A percentile compares a stretch with the other conserved stretches of the same genome.
Evolutionary conservation across 2,797 vertebrate species (phyloP).

Genomic region (Ceyx erithaca): DNA sequence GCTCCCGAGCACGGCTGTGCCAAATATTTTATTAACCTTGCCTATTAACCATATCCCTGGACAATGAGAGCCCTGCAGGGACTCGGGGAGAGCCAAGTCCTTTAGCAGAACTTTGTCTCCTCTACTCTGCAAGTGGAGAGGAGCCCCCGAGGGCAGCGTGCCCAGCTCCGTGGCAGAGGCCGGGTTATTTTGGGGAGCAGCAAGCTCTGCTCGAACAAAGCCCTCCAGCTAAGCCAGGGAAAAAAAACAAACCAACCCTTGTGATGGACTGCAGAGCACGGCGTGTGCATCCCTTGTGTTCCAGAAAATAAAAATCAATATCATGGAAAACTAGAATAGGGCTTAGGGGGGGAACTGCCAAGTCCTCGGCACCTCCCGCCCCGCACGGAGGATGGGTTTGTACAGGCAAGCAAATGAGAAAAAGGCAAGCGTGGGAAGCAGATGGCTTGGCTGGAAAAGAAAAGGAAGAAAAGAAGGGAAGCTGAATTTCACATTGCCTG

Average conservation of each 20-base stretch:
- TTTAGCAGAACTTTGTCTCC: background rate
- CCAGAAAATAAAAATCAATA: constrained; percentile 9
- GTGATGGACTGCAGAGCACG: background rate
- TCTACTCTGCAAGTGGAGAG: background rate
- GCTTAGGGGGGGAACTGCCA: constrained; percentile 9
- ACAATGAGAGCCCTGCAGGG: background rate
- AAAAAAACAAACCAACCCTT: background rate
- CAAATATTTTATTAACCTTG: constrained; percentile 41
- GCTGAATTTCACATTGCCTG: background rate
- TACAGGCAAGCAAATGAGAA: background rate
- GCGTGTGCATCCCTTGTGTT: background rate
- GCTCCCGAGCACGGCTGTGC: background rate
- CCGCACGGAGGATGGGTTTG: background rate
- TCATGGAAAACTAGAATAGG: background rate
- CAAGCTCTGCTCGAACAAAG: background rate
- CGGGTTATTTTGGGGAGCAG: background rate
- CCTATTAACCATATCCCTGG: background rate
- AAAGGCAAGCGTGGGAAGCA: background rate
- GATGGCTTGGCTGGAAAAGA: background rate
- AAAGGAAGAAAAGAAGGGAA: background rate
- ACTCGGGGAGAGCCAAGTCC: background rate
- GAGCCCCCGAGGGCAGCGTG: background rate
- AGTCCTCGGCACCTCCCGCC: background rate
- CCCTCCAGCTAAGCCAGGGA: background rate
- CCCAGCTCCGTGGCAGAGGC: background rate